Evolutionary conservation across 2,797 vertebrate genomes (phyloP).

Genomic region (Agapornis canus): DNA sequence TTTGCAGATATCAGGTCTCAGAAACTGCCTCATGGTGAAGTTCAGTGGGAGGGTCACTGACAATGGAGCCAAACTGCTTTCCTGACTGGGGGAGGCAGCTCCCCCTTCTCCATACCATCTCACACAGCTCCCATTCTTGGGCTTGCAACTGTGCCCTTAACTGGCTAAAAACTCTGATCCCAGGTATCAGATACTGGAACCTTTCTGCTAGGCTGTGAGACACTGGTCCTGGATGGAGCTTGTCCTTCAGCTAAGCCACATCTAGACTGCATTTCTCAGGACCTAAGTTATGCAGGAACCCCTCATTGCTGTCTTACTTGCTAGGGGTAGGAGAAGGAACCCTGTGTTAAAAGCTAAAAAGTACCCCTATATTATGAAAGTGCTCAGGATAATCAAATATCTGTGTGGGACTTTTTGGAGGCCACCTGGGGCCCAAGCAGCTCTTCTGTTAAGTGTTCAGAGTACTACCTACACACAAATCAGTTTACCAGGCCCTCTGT

Average conservation of each 20-base stretch:
- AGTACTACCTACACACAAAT: not conserved
- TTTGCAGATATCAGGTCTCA: not conserved
- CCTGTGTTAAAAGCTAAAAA: not conserved
- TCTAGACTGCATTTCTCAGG: not conserved
- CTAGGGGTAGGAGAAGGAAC: not conserved
- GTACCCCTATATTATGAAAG: not conserved
- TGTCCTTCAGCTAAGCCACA: not conserved
- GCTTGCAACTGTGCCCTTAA: not conserved
- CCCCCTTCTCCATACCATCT: not conserved
- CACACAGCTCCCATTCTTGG: not conserved
- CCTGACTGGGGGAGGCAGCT: not conserved
- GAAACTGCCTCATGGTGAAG: not conserved
- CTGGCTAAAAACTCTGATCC: not conserved
- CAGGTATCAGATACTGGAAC: not conserved
- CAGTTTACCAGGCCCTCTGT: not conserved
- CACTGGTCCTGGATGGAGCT: not conserved
- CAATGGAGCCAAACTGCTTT: not conserved
- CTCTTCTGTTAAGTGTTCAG: not conserved
- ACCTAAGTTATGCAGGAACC: not conserved
- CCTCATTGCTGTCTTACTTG: not conserved
- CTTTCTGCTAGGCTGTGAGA: not conserved
- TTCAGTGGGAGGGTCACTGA: not conserved
- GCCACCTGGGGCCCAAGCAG: not conserved
- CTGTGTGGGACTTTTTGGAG: not conserved
- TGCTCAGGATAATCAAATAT: not conserved